These are phyloP conservation scores for Reticulitermes lucifugus DNA, from an alignment of 2,888 invertebrate genomes.

Conservation along the genomic window DNA sequence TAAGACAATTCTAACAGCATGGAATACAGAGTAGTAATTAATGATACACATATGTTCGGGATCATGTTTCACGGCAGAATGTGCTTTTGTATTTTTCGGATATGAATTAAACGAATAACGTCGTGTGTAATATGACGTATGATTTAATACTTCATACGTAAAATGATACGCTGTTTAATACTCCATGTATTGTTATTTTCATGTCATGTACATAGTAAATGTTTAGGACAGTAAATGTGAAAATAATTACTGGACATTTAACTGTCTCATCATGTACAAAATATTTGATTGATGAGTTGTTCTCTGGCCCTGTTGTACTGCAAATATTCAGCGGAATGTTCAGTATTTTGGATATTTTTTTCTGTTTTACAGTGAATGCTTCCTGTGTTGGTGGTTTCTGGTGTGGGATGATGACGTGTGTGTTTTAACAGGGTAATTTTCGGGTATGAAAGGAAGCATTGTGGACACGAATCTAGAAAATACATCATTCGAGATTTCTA, in stretches of 20 bases:
- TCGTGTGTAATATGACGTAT: neutral
- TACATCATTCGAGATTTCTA: neutral
- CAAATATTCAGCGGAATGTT: no score
- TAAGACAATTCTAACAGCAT: no score
- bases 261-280: neutral
- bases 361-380: no score
- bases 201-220: constrained; percentile 4
- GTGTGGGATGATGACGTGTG: neutral
- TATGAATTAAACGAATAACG: neutral
- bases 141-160: constrained; percentile 12
- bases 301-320: no score
- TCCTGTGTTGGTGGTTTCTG: no score
- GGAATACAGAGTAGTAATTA: no score
- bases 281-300: neutral
- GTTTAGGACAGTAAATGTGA: neutral
- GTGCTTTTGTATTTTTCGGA: neutral
- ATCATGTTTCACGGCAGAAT: neutral
- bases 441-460: neutral
- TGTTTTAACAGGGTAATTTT: constrained; percentile 20
- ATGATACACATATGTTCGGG: neutral
- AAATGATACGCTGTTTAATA: neutral
- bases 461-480: constrained; percentile 21
- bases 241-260: constrained; percentile 6
- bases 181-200: neutral
- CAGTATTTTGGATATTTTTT: no score